phyloP scores from a whole-genome alignment of 35 echinoderm and acorn worm genomes.

The Holothuria glaberrima region DNA sequence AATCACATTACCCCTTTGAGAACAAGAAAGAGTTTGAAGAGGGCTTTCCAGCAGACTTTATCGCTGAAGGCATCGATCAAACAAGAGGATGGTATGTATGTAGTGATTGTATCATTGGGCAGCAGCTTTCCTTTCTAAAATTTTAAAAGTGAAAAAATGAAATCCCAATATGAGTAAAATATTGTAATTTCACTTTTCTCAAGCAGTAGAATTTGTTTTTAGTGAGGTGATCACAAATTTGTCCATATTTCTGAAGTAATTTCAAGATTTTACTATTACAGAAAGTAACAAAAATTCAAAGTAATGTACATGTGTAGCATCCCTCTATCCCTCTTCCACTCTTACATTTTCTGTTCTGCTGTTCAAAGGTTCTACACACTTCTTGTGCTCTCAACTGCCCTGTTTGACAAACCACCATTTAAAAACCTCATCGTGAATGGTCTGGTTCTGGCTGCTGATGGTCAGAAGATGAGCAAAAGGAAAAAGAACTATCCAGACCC shows the following conservation, averaged over 20 bases:
- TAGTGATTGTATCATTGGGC: too few species aligned
- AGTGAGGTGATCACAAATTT: too few species aligned
- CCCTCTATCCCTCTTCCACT: background rate
- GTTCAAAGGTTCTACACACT: constrained; percentile 87
- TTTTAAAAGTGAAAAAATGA: too few species aligned
- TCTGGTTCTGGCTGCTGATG: constrained; percentile 85
- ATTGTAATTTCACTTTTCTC: too few species aligned
- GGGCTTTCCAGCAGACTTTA: constrained; percentile 94
- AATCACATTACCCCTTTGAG: constrained; percentile 98
- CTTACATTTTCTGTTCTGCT: background rate
- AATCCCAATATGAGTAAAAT: too few species aligned
- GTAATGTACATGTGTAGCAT: too few species aligned
- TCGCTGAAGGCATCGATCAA: constrained; percentile 99
- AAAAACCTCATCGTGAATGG: constrained; percentile 94
- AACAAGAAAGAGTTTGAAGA: constrained; percentile 99
- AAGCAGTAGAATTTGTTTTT: too few species aligned
- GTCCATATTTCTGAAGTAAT: too few species aligned
- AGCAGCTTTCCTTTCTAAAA: too few species aligned
- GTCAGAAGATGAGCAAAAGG: constrained; percentile 99
- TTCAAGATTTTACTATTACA: too few species aligned
- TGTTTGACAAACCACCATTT: constrained; percentile 88
- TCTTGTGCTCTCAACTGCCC: constrained; percentile 83
- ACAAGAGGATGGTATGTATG: constrained; percentile 93
- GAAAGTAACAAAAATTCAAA: too few species aligned
- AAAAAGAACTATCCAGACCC: constrained; percentile 99